A percentile compares a stretch with the other conserved stretches of the same genome.
Evolutionary conservation across 2,113 vertebrate species (phyloP).

Genomic region (Cariama cristata): DNA sequence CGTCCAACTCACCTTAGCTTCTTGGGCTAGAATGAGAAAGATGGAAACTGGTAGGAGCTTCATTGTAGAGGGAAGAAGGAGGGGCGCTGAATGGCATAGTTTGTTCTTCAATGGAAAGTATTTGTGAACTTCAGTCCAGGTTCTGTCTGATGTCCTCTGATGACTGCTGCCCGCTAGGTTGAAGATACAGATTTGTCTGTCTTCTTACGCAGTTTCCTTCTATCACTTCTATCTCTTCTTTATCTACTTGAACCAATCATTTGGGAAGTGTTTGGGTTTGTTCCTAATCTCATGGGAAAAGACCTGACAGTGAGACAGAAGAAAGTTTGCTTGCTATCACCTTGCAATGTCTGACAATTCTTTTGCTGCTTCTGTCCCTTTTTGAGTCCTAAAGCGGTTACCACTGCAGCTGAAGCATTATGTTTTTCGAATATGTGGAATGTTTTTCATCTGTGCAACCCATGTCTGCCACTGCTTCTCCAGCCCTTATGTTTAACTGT

Average conservation of each 20-base stretch:
- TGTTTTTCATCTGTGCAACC: background rate
- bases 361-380: background rate
- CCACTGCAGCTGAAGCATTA: background rate
- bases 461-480: background rate
- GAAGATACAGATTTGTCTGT: background rate
- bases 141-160: background rate
- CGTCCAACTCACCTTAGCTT: background rate
- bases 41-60: background rate
- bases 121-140: background rate
- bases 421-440: background rate
- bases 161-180: background rate
- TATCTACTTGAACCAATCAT: background rate
- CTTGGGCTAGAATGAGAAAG: background rate
- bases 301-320: background rate
- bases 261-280: background rate
- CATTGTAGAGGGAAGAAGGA: background rate
- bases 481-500: background rate
- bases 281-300: background rate
- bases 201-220: background rate
- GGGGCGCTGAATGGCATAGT: background rate
- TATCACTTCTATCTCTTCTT: background rate
- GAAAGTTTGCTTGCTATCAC: background rate
- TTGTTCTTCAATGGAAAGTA: background rate
- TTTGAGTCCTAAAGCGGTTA: background rate
- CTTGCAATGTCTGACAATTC: background rate